These are phyloP conservation scores for Galeruca laticollis DNA, from an alignment of 2,888 invertebrate genomes.

Conservation along the genomic window DNA sequence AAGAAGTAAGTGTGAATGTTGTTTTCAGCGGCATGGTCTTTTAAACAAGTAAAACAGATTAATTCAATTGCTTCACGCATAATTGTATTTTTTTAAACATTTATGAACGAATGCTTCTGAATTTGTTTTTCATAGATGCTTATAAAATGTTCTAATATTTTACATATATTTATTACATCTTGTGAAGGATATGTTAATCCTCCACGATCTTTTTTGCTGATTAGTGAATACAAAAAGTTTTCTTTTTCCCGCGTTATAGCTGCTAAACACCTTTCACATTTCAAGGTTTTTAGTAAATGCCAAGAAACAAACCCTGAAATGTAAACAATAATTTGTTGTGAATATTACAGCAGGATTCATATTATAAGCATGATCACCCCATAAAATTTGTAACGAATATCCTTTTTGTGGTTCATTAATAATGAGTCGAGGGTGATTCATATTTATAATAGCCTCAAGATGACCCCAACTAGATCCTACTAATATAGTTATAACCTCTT, in stretches of 20 bases:
- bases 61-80: not conserved
- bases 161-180: not conserved
- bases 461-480: not conserved
- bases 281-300: not conserved
- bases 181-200: not conserved
- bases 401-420: slow-evolving; percentile 5
- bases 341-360: slow-evolving; percentile 14
- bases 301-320: too few relatives aligned
- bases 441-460: not conserved
- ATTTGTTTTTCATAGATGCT: not conserved
- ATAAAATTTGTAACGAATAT: slow-evolving; percentile 10
- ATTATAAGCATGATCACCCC: slow-evolving; percentile 7
- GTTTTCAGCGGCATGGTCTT: not conserved
- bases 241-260: not conserved
- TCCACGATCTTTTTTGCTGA: not conserved
- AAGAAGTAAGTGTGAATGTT: not conserved
- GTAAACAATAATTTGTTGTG: not conserved
- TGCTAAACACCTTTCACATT: not conserved
- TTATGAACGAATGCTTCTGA: not conserved
- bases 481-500: not conserved
- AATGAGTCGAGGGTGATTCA: not conserved
- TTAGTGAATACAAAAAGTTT: not conserved
- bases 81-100: not conserved
- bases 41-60: not conserved
- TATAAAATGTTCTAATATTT: not conserved